Percentiles rank a stretch among this genome's conserved stretches.
These are phyloP conservation scores for Lamprotornis superbus DNA, from an alignment of 2,113 vertebrate species.

Conservation along the genomic window DNA sequence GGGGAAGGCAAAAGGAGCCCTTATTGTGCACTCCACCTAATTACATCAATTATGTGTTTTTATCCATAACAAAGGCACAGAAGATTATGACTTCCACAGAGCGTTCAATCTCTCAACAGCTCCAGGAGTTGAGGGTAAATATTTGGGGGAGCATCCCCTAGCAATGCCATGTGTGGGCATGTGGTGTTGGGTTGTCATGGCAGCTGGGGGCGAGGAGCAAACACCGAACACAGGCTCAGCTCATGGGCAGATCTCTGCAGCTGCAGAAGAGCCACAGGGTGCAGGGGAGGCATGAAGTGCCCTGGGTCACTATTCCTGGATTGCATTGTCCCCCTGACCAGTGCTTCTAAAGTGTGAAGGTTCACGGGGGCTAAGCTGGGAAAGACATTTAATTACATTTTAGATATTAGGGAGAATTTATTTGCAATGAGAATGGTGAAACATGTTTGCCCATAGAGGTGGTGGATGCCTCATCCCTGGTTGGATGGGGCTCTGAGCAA, in stretches of 20 bases:
- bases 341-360: background rate
- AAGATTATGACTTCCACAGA: background rate
- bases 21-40: background rate
- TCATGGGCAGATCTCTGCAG: background rate
- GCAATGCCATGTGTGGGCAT: background rate
- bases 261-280: fast-evolving
- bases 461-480: background rate
- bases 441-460: background rate
- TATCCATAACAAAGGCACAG: background rate
- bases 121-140: slow-evolving; percentile 30
- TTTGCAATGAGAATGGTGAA: background rate
- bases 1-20: background rate
- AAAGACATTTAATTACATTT: background rate
- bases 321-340: background rate
- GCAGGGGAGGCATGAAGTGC: fast-evolving
- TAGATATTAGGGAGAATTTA: background rate
- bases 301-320: background rate
- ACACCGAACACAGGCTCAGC: fast-evolving
- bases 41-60: background rate
- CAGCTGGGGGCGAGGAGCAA: background rate
- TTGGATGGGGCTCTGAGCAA: background rate
- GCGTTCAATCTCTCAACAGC: slow-evolving; percentile 38
- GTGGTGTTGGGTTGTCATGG: slow-evolving; percentile 35
- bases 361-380: fast-evolving
- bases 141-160: slow-evolving; percentile 54